Evolutionary conservation across 2,888 invertebrate genomes (phyloP), one percentile per base, ranked within the genome.

Genomic region (Plebejus argus): DNA sequence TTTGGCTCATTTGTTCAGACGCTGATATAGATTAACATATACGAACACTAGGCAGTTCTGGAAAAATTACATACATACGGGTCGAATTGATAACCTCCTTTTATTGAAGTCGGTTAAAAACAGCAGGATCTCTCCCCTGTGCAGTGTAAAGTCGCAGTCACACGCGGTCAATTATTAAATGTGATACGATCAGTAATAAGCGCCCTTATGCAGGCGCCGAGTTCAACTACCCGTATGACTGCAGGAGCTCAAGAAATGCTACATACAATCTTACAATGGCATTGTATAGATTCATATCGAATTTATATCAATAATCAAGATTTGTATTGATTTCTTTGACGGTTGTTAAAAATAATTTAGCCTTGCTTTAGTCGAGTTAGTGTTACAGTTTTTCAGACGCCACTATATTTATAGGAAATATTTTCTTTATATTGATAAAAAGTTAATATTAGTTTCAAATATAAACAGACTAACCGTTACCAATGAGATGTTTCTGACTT

Each of bases 151-250:
- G 66, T 66, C 12, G 66, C 33, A 33, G 28, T 66, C 28, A 66
- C 66, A 49, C 49, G 49, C 53, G 33, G 49, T 12, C 45, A 49
- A 74, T 74, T 76, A 76, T 76, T 33, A 53, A 20, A 76, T 20
- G 56, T 20, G 77, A 77, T 77, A 77, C 53, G 39, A 72, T 77
- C 77, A 71, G 53, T 74, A 74, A 49, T 71, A 58, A 53, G 71
- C 39, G 81, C 82, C 85, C 87, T 85, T 85, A 88, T 88, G 85
- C 86, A 84, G 88, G 87, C 87, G 84, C 85, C 86, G 83, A 82
- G 49, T 49, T 49, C 91, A 93, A 93, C 93, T 93, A 93, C 93
- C 93, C 93, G 91, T 91, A 94, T 93, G 88, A 79, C 89, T 82
- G 86, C 89, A 84, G 92, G 92, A 87, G 86, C 90, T 87, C 92